A percentile compares a stretch with the other conserved stretches of the same genome.
Conservation (phyloP, 37 sponge, comb jelly and placozoan species). For the Diacarnus erythraeanus region DNA sequence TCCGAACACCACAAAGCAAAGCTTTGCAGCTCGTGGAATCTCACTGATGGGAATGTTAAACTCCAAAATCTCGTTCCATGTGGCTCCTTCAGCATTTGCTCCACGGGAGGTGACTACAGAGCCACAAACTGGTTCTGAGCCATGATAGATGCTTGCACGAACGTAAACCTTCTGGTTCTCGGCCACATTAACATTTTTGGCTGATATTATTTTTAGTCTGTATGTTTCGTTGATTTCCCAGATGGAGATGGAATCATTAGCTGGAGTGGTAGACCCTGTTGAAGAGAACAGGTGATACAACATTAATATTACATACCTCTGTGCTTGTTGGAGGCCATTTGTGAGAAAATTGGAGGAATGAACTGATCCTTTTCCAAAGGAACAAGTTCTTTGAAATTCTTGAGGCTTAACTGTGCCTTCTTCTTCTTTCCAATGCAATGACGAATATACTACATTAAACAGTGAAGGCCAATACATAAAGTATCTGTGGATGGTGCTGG, state of each 20-base stretch:
- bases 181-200: conserved; percentile 72
- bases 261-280: not conserved
- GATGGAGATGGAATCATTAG: conserved; percentile 21
- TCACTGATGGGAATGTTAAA: conserved; percentile 78
- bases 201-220: conserved; percentile 54
- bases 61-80: conserved; percentile 85
- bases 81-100: conserved; percentile 16
- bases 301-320: not conserved
- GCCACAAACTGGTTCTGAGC: conserved; percentile 69
- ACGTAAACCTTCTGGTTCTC: conserved; percentile 82
- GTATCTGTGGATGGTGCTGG: too few species aligned
- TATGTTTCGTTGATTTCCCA: conserved; percentile 57
- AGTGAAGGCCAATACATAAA: too few species aligned
- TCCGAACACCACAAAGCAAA: conserved; percentile 78
- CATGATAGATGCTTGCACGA: conserved; percentile 81
- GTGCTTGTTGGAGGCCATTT: not conserved
- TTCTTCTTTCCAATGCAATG: conserved; percentile 38
- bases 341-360: conserved; percentile 45
- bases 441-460: conserved; percentile 65
- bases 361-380: conserved; percentile 51
- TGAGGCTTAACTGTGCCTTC: conserved; percentile 36
- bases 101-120: conserved; percentile 28
- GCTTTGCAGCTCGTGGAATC: conserved; percentile 86
- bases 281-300: not conserved
- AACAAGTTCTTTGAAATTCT: conserved; percentile 14